These are phyloP conservation scores for Dicycla oo DNA, from an alignment of 2,888 invertebrate genomes.

Conservation along the genomic window DNA sequence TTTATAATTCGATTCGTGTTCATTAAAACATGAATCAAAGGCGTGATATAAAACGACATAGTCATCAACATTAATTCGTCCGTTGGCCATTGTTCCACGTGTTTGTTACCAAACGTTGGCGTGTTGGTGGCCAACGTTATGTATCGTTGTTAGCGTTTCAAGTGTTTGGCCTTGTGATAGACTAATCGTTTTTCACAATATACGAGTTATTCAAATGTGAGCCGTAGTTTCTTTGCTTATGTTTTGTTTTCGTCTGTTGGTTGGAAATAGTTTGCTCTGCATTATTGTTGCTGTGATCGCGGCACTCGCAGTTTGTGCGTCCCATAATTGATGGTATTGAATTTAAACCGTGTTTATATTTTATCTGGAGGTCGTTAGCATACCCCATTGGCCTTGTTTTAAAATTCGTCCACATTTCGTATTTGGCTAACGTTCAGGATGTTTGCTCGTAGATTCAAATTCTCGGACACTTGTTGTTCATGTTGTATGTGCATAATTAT, in stretches of 20 bases:
- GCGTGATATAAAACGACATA: slow-evolving; percentile 38
- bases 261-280: slow-evolving; percentile 49
- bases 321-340: slow-evolving; percentile 60
- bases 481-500: slow-evolving; percentile 44
- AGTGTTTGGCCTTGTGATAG: slow-evolving; percentile 76
- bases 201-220: slow-evolving; percentile 41
- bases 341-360: slow-evolving; percentile 60
- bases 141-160: slow-evolving; percentile 67
- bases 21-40: slow-evolving; percentile 37
- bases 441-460: slow-evolving; percentile 64
- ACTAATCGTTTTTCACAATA: slow-evolving; percentile 68
- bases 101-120: slow-evolving; percentile 54
- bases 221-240: slow-evolving; percentile 30
- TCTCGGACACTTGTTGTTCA: slow-evolving; percentile 32
- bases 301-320: slow-evolving; percentile 48
- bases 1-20: slow-evolving; percentile 32
- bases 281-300: slow-evolving; percentile 53
- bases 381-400: slow-evolving; percentile 50
- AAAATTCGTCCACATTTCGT: slow-evolving; percentile 60
- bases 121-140: slow-evolving; percentile 59
- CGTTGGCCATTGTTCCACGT: slow-evolving; percentile 48
- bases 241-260: slow-evolving; percentile 42
- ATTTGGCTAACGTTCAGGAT: slow-evolving; percentile 72
- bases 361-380: slow-evolving; percentile 61
- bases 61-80: slow-evolving; percentile 49